Base-by-base conservation (phyloP, 2,888 invertebrate genomes). In the Netelia fuscicornis region DNA sequence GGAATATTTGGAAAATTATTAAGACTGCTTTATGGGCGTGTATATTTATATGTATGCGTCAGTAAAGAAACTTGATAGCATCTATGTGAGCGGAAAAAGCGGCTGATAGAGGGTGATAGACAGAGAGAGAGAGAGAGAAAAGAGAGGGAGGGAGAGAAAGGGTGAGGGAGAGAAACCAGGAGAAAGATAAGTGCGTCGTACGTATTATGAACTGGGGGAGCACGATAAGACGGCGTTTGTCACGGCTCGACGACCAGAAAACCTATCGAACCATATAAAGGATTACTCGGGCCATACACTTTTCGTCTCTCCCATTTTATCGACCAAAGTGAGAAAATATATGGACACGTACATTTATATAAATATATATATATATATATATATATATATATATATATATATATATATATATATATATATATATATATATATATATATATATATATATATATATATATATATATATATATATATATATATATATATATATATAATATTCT, bases 211-310 rank as follows among this genome's bases (percentile, higher is more conserved):
- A 86, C 88, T 89, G 89, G 83, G 56, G 82, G 79, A 82, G 64
- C 54, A 74, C 65, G 89, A 89, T 89, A 89, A 88, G 89, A 77
- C 79, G 76, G 65, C 52, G 84, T 81, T 77, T 81, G 76, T 85
- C 83, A 84, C 88, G 84, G 79, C 65, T 87, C 87, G 82, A 67
- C 72, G 81, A 76, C 54, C 86, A 78, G 71, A 25, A 77, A 86
- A 86, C 83, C 60, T 67, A 83, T 76, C 71, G 65, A 68, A 64
- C 65, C 44, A 62, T 81, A 75, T 78, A 52, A 74, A 78, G 60
- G 54, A 81, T 74, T 52, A 25, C 64, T 65, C 23, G 23, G 9
- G n/a, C 11, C 37, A 71, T 20, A 62, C 60, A 44, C 54, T 65
- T 71, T 62, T 70, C n/a, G 54, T 54, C 65, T 37, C 30, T 37